Conservation (phyloP, 1,140 invertebrate genomes). For the Trypoxylus dichotomus region DNA sequence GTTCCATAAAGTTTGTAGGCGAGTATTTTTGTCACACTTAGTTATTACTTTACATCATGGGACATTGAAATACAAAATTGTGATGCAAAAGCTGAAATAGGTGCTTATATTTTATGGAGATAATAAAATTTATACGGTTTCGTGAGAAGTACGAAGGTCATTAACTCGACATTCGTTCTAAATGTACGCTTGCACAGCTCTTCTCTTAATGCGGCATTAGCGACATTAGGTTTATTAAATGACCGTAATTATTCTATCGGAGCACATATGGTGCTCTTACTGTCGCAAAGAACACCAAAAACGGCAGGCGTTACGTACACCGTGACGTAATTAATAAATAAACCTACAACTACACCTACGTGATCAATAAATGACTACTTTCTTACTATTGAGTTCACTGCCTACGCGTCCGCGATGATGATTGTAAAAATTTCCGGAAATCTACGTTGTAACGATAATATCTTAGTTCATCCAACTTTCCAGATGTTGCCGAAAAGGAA, state of each 20-base stretch:
- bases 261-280: background rate
- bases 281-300: background rate
- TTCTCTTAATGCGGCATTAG: background rate
- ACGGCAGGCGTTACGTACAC: background rate
- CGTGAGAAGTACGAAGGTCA: background rate
- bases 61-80: background rate
- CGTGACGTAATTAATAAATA: slow-evolving; percentile 23
- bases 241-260: background rate
- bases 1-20: no score
- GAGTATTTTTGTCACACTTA: no score
- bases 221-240: background rate
- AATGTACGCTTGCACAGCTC: background rate
- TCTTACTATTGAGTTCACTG: background rate
- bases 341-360: slow-evolving; percentile 20
- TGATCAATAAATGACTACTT: background rate
- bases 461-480: background rate
- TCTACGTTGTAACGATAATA: background rate
- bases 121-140: background rate
- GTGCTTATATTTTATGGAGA: background rate
- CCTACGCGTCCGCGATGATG: background rate
- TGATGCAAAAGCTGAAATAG: background rate
- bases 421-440: slow-evolving; percentile 14
- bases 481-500: no score
- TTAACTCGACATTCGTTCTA: slow-evolving; percentile 3
- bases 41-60: no score